phyloP scores from a whole-genome alignment of 2,113 vertebrate species.

The Myiopsitta monachus region DNA sequence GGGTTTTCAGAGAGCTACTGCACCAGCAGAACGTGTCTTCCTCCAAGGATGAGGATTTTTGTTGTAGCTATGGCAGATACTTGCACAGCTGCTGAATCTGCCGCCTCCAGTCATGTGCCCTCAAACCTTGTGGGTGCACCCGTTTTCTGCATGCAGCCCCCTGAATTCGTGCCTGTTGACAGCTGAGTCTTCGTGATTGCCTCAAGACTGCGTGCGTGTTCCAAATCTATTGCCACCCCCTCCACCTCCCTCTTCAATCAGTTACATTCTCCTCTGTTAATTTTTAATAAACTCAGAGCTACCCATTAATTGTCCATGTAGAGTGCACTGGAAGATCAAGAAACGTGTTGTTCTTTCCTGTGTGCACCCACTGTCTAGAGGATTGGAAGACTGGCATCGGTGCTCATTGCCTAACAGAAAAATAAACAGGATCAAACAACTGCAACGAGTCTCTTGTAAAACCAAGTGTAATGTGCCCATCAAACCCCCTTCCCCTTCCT shows the following conservation, averaged over 20 bases:
- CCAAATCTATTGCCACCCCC: background rate
- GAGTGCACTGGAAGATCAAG: background rate
- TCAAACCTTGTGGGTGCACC: background rate
- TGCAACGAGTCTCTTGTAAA: background rate
- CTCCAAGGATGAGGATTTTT: conserved; percentile 4
- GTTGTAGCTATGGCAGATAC: background rate
- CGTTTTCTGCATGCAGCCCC: background rate
- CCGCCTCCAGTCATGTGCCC: background rate
- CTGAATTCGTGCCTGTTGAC: background rate
- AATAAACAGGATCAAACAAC: background rate
- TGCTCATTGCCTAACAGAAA: background rate
- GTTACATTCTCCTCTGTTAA: background rate
- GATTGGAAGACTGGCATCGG: background rate
- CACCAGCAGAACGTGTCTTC: background rate
- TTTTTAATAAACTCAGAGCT: background rate
- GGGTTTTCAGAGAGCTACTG: conserved; percentile 1
- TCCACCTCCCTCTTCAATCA: background rate
- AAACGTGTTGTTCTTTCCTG: background rate
- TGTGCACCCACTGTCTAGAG: background rate
- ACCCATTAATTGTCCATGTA: background rate
- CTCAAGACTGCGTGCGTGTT: background rate
- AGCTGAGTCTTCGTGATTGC: background rate
- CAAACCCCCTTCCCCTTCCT: background rate
- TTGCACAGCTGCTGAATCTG: background rate
- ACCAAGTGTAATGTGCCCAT: background rate